Evolutionary conservation across 2,113 vertebrate genomes (phyloP).

Genomic region (Prionailurus viverrinus): DNA sequence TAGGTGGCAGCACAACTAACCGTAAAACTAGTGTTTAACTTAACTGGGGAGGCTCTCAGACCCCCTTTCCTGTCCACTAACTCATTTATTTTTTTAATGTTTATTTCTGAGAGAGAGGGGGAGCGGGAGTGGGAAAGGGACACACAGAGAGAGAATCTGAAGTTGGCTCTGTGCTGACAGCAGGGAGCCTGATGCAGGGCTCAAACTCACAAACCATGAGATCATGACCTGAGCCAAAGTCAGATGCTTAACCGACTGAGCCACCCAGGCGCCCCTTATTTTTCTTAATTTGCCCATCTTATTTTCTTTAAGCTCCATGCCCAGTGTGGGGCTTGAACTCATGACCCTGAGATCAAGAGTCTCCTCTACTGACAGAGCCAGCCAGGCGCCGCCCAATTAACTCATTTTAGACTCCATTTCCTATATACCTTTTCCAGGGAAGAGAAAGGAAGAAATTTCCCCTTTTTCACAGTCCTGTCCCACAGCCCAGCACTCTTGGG

Average conservation of each 20-base stretch:
- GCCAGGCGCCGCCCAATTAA: background rate
- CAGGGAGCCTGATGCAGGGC: too few species aligned
- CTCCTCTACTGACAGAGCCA: background rate
- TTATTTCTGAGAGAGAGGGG: too few species aligned
- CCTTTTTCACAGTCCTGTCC: background rate
- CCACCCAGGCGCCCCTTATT: too few species aligned
- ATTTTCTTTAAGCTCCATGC: background rate
- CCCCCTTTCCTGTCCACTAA: background rate
- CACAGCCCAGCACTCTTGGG: background rate
- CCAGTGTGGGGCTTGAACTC: background rate
- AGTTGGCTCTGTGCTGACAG: too few species aligned
- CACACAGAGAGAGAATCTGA: too few species aligned
- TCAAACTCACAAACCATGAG: too few species aligned
- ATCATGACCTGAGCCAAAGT: too few species aligned
- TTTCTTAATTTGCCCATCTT: background rate
- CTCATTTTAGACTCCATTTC: slow-evolving; percentile 27
- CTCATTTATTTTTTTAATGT: background rate
- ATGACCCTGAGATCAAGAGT: background rate
- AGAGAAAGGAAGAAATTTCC: background rate
- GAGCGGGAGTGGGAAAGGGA: too few species aligned
- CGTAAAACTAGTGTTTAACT: background rate
- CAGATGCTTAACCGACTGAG: too few species aligned
- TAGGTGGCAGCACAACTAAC: background rate
- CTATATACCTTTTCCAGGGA: background rate
- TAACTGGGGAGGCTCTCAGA: background rate